Evolutionary conservation across 2,113 vertebrate genomes (phyloP), one percentile per base, ranked within the genome.

Genomic region (Engraulis encrasicolus): DNA sequence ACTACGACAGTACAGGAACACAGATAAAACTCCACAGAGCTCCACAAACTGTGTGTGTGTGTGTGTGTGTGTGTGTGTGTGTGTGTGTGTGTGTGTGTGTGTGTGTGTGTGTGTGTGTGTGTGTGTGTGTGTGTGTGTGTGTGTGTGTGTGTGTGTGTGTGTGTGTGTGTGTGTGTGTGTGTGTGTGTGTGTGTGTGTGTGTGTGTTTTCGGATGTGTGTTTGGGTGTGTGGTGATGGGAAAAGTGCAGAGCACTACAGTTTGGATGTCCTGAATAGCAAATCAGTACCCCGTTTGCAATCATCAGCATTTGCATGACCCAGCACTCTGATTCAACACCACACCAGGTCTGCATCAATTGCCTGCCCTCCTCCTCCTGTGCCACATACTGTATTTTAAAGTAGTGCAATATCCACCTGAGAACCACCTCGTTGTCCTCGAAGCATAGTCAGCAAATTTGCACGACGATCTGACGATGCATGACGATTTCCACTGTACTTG

Each of bases 1-100:
- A 14, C 66, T 27, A 74, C 31, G 66, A 74, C 66, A 74, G 66
- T 74, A 74, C 66, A 74, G 31, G 66, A 74, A 12, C 66, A 15
- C 31, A 74, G 11, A 74, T 74, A 74, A 31, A 74, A 74, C 66
- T 74, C 66, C 23, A n/a, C 23, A 23, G n/a, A n/a, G n/a, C n/a
- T n/a, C 54, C 54, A 58, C 54, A n/a, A n/a, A 58, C 20, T 27
- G 23, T 27, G n/a, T 66, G 58, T 14, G n/a, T 66, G 58, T n/a
- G 40, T 45, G 40, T 45, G 40, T 45, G 40, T n/a, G 40, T 45
- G 40, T 45, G 40, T 45, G 40, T 45, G 40, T 45, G 40, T 45
- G 40, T 45, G 4, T 45, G 40, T 9, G 9, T 45, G 4, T 45
- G 40, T 9, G 9, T 45, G 40, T 45, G 40, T 9, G 9, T 45